Base-by-base conservation (phyloP, 2,797 vertebrate genomes). In the Semotilus atromaculatus region DNA sequence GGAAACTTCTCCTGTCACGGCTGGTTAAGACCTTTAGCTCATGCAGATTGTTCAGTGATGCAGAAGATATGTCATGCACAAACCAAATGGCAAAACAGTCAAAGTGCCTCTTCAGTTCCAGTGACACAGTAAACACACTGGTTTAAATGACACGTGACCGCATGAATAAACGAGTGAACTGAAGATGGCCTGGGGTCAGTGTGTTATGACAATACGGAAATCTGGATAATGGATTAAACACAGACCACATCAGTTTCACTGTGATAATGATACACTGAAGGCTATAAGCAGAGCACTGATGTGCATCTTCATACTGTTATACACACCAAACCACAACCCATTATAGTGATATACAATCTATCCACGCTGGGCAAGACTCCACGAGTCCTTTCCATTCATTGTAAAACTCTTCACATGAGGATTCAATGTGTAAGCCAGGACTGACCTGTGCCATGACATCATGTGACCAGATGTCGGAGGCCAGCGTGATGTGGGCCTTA, bases 381-480 rank as follows among this genome's bases (percentile, higher is more conserved):
- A 86, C 76, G 45, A 81, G 86, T 60, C 81, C 77, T 87, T 81
- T 74, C 85, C 60, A 67, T 72, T 66, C 81, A 90, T 86, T 83
- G 81, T 90, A 94, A 93, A 92, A 92, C 92, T 93, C 93, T 75
- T 16, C 7, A 26, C n/a, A 34, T 62, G 75, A 11, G 29, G 60
- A 62, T 62, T 53, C 34, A 23, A 10, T 23, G 4, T 75, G 3
- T n/a, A 67, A 75, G 40, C 6, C 26, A 48, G 60, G 29, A 40
- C 79, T 85, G 93, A 99, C 98, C 97, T 99, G 98, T 21, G 97
- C 97, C 98, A 99, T 99, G 91, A 99, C 98, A 23, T 99, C 98
- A 0, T 99, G 98, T 86, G 98, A 99, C 98, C 98, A 99, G 94
- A 99, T 99, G 94, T 99, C 98, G 0, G 97, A 98, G 34, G 96